Percentiles rank a stretch among this genome's conserved stretches.
phyloP scores from a whole-genome alignment of 1,140 invertebrate genomes.

The Drosophila ananassae region DNA sequence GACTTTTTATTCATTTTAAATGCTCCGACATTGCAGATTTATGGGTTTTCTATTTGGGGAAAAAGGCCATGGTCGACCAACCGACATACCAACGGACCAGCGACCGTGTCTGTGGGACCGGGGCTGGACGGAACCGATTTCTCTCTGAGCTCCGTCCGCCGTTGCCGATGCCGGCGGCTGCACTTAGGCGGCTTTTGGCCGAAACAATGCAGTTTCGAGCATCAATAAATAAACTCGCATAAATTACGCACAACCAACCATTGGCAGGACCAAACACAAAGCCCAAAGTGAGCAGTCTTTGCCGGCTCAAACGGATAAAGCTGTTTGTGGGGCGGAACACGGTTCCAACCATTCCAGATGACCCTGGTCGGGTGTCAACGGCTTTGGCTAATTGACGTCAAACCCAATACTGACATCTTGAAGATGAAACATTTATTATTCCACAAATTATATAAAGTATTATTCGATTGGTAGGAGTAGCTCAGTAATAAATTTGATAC shows the following conservation, averaged over 20 bases:
- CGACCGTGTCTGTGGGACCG: slow-evolving; percentile 1
- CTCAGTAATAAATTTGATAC: background rate
- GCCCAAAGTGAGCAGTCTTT: slow-evolving; percentile 36
- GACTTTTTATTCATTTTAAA: slow-evolving; percentile 82
- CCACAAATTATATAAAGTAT: no score
- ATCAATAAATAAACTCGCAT: slow-evolving; percentile 81
- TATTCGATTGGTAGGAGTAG: no score
- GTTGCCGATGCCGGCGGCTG: slow-evolving; percentile 51
- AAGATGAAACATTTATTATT: background rate
- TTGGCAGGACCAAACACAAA: slow-evolving; percentile 48
- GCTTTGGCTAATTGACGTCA: slow-evolving; percentile 63
- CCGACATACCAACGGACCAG: slow-evolving; percentile 18
- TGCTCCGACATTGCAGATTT: slow-evolving; percentile 79
- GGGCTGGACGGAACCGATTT: slow-evolving; percentile 3
- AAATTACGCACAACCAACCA: slow-evolving; percentile 75
- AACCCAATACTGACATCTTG: background rate
- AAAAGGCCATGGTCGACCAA: slow-evolving; percentile 51
- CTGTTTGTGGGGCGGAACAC: slow-evolving; percentile 1
- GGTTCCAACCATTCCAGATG: slow-evolving; percentile 1
- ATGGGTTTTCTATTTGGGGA: slow-evolving; percentile 75
- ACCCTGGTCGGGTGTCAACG: slow-evolving; percentile 27
- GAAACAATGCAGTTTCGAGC: slow-evolving; percentile 69
- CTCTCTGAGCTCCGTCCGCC: slow-evolving; percentile 5
- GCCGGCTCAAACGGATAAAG: background rate
- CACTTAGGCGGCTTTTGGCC: slow-evolving; percentile 73